Evolutionary conservation across 2,113 vertebrate species (phyloP).

Genomic region (Cacatua alba): DNA sequence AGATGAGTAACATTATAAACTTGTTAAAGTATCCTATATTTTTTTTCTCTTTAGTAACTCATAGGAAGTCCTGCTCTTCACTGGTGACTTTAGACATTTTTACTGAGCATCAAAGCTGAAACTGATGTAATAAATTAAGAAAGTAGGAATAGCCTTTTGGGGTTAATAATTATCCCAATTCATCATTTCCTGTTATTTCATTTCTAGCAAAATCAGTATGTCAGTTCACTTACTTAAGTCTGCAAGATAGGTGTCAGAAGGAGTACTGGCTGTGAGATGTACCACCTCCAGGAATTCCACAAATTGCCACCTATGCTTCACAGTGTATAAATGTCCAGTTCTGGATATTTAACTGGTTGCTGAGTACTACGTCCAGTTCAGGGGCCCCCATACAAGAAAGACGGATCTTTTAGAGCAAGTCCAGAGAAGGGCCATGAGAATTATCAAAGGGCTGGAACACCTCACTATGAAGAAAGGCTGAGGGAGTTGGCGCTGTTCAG

Average conservation of each 20-base stretch:
- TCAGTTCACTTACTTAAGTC: not conserved
- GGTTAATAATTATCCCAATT: not conserved
- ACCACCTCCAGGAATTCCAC: not conserved
- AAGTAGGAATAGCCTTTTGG: not conserved
- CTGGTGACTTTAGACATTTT: not conserved
- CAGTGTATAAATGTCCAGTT: not conserved
- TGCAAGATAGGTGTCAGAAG: not conserved
- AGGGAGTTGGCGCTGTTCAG: not conserved
- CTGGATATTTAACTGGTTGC: not conserved
- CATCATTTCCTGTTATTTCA: not conserved
- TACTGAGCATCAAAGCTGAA: not conserved
- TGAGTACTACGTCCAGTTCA: not conserved
- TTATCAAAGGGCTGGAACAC: not conserved
- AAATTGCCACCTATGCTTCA: not conserved
- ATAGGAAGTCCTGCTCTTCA: not conserved
- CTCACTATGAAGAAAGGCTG: not conserved
- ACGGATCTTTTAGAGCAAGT: fast-evolving
- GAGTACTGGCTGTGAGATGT: not conserved
- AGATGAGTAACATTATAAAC: not conserved
- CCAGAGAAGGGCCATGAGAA: not conserved
- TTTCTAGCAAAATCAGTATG: not conserved
- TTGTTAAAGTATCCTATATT: not conserved
- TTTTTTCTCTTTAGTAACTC: not conserved
- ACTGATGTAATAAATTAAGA: not conserved
- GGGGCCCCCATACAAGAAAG: not conserved